Conservation (phyloP, 2,888 invertebrate species). For the Gastrophysa polygoni region DNA sequence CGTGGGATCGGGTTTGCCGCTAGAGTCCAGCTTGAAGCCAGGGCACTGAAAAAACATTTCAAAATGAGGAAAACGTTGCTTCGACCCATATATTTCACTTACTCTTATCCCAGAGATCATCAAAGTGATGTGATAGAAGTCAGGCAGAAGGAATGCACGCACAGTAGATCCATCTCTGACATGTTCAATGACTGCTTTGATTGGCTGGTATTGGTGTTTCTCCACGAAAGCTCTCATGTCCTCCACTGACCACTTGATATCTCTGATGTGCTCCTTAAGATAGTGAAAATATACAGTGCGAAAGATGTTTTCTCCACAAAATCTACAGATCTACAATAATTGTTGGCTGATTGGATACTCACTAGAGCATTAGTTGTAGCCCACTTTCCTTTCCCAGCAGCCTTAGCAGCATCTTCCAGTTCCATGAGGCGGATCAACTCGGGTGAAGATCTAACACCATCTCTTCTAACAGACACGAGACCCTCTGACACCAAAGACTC, state of each 20-base stretch:
- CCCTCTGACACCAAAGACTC: slow-evolving; percentile 91
- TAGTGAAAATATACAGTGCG: too few relatives aligned
- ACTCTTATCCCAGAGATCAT: slow-evolving; percentile 94
- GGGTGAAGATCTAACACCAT: slow-evolving; percentile 68
- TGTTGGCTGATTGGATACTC: too few relatives aligned
- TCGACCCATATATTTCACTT: slow-evolving; percentile 49
- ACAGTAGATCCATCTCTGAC: slow-evolving; percentile 97
- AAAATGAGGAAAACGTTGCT: neutral
- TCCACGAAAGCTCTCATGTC: slow-evolving; percentile 80
- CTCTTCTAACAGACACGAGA: slow-evolving; percentile 78
- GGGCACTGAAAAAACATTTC: slow-evolving; percentile 64
- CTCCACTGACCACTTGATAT: slow-evolving; percentile 89
- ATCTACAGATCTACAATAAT: too few relatives aligned
- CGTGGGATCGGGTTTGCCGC: slow-evolving; percentile 71
- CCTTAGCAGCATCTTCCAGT: slow-evolving; percentile 88
- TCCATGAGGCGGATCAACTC: slow-evolving; percentile 76
- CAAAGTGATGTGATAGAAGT: slow-evolving; percentile 88
- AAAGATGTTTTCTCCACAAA: too few relatives aligned
- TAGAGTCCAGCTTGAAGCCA: slow-evolving; percentile 77
- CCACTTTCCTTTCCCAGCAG: slow-evolving; percentile 87
- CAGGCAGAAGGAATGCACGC: slow-evolving; percentile 87
- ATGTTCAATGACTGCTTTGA: slow-evolving; percentile 95
- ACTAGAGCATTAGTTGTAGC: slow-evolving; percentile 38
- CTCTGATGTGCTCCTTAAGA: slow-evolving; percentile 74
- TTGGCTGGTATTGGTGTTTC: slow-evolving; percentile 81